These are phyloP conservation scores for Amblyopsis hoosieri DNA, from an alignment of 2,797 vertebrate species.

Conservation along the genomic window DNA sequence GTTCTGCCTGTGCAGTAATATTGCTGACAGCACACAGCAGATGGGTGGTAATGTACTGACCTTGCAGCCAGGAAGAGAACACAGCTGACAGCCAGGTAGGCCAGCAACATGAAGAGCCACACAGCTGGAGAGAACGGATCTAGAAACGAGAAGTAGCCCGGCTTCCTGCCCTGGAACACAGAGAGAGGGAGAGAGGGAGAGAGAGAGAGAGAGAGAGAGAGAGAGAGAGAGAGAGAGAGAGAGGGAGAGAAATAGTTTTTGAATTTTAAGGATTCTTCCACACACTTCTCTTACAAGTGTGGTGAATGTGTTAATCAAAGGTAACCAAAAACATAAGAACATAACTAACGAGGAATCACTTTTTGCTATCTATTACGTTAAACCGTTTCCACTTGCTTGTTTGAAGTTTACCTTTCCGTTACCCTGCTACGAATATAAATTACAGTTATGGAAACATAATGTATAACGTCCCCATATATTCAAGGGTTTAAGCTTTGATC, in stretches of 20 bases:
- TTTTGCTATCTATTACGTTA: too few species aligned
- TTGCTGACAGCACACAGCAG: conserved; percentile 38
- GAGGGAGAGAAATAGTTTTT: not conserved
- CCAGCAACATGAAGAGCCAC: conserved; percentile 94
- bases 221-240: conserved; percentile 80
- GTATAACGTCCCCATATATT: too few species aligned
- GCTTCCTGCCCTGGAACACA: conserved; percentile 87
- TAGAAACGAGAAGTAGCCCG: conserved; percentile 95
- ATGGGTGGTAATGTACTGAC: conserved; percentile 75
- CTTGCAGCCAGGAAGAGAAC: conserved; percentile 94
- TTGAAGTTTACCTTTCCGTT: too few species aligned
- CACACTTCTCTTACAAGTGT: too few species aligned
- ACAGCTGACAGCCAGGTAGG: conserved; percentile 93
- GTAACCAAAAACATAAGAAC: too few species aligned
- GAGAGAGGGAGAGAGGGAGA: conserved; percentile 73
- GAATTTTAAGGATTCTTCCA: too few species aligned
- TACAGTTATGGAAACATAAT: too few species aligned
- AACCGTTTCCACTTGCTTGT: too few species aligned
- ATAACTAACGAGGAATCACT: too few species aligned
- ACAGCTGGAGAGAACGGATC: conserved; percentile 90
- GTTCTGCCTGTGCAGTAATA: conserved; percentile 39
- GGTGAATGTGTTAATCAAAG: too few species aligned
- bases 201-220: conserved; percentile 44
- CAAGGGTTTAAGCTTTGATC: too few species aligned
- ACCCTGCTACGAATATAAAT: too few species aligned